Base-by-base conservation (phyloP, 2,113 vertebrate species). In the Orthonyx spaldingii region DNA sequence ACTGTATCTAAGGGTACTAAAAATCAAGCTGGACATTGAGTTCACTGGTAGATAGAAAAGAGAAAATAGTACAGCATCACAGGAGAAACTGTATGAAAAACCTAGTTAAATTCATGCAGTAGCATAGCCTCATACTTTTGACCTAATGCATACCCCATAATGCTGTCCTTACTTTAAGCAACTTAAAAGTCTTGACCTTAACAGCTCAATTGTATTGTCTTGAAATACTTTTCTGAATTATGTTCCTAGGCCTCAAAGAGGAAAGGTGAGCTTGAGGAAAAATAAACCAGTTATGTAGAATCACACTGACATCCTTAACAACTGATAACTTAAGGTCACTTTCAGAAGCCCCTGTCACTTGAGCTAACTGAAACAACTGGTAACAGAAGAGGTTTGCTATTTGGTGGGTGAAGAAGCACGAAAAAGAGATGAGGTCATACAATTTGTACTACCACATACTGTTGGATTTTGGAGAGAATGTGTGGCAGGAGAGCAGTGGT, bases 211-310 rank as follows among this genome's bases (percentile, higher is more conserved):
- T 64, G 41, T 81, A 46, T 71, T 86, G 68, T 70, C 32, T 93
- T 70, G 83, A 93, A 94, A 90, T 89, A 81, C 77, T 92, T 91
- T 90, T 88, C 64, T 86, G 64, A 80, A 61, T 95, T 90, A 47
- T 63, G 33, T 94, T 96, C 42, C 46, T 88, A 63, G 63, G 41
- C 42, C 75, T 93, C 57, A 53, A 91, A 95, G 49, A 78, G n/a
- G 84, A 82, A 94, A 95, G 77, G 70, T 94, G 81, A 94, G 72
- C 74, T 89, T 0, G 0, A 87, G 69, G 44, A 78, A 96, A 84
- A 89, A 95, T 69, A 95, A 95, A 91, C 49, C 28, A 27, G 32
- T 87, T 75, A 46, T 79, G 53, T 49, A 87, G 53, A 72, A 81
- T 90, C 83, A 74, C 44, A n/a, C 19, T 79, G 94, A 83, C 74